Percentiles rank a stretch among this genome's conserved stretches.
Conservation (phyloP, 64 coral and sea anemone species). For the Actinia equina region DNA sequence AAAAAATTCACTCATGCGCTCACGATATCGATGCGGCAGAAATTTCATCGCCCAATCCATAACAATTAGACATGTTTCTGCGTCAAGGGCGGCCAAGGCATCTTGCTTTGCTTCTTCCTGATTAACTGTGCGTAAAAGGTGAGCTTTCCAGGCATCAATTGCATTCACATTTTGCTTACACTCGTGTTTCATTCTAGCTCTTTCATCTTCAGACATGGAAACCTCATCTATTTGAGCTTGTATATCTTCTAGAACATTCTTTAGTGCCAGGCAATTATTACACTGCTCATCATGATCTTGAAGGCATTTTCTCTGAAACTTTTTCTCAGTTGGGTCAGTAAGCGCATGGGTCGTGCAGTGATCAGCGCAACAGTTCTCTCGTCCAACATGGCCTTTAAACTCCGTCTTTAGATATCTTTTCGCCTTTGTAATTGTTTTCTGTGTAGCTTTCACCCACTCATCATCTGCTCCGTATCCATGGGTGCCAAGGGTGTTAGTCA, state of each 20-base stretch:
- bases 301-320: constrained; percentile 30
- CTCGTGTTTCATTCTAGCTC: constrained; percentile 46
- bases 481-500: constrained; percentile 26
- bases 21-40: constrained; percentile 47
- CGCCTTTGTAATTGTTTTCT: constrained; percentile 36
- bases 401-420: constrained; percentile 67
- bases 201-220: constrained; percentile 54
- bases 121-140: constrained; percentile 65
- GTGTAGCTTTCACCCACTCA: constrained; percentile 35
- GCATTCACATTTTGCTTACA: constrained; percentile 47
- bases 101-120: constrained; percentile 75
- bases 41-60: constrained; percentile 77
- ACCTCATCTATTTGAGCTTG: constrained; percentile 3
- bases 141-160: constrained; percentile 57
- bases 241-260: not conserved
- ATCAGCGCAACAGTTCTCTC: constrained; percentile 27
- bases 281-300: constrained; percentile 31
- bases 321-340: constrained; percentile 37
- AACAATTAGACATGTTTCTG: constrained; percentile 36
- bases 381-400: constrained; percentile 48
- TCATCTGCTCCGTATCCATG: constrained; percentile 38
- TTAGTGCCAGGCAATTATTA: not conserved
- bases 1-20: constrained; percentile 63
- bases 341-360: constrained; percentile 46
- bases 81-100: constrained; percentile 23